phyloP scores from a whole-genome alignment of 2,113 vertebrate species.

The Plecturocebus donacophilus region DNA sequence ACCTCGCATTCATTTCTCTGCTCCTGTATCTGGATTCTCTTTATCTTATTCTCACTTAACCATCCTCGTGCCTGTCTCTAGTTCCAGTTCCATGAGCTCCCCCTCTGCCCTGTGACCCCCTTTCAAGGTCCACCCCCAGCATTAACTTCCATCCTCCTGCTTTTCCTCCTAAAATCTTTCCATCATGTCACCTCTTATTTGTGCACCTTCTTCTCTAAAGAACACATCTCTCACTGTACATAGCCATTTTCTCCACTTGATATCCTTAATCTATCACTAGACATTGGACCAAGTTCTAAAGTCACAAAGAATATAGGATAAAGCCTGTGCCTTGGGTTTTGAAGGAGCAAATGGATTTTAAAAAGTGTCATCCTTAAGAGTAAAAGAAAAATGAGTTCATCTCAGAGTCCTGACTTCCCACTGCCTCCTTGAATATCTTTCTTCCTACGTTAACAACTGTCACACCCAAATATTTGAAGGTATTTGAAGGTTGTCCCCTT shows the following conservation, averaged over 20 bases:
- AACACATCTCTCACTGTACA: background rate
- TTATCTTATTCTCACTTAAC: background rate
- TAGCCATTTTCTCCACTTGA: background rate
- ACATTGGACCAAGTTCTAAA: background rate
- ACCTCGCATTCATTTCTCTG: background rate
- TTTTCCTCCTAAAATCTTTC: background rate
- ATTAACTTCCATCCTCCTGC: background rate
- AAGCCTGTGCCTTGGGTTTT: background rate
- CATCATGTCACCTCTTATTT: background rate
- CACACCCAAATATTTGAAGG: background rate
- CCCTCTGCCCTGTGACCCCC: background rate
- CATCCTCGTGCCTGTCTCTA: background rate
- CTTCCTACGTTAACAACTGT: background rate
- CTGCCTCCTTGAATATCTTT: background rate
- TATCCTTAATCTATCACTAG: background rate
- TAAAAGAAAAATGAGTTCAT: background rate
- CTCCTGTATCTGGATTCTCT: background rate
- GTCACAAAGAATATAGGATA: background rate
- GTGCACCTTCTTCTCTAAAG: background rate
- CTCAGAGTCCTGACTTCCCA: background rate
- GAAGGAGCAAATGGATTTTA: background rate
- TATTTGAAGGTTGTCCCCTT: too few relatives aligned
- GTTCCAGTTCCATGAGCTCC: background rate
- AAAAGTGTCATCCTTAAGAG: background rate
- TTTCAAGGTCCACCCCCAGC: background rate